Evolutionary conservation across 2,797 vertebrate species (phyloP), one percentile per base, ranked within the genome.

Genomic region (Todus mexicanus): DNA sequence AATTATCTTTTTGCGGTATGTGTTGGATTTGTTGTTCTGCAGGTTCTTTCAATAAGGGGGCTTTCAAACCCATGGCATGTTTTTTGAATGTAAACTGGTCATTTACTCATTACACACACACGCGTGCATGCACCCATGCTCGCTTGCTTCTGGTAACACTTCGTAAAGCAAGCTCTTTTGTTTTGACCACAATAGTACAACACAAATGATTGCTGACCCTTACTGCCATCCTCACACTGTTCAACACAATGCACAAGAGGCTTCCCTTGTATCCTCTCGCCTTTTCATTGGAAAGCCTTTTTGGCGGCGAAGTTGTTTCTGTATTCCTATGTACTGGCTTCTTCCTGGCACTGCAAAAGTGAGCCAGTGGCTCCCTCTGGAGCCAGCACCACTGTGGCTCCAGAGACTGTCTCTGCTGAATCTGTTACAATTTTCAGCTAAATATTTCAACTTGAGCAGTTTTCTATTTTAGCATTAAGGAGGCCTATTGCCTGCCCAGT

Each of bases 301-400:
- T 56, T 59, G 59, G 42, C 42, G 37, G 25, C 9, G 5, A 48
- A 75, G 53, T 23, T 63, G 75, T 71, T 10, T 42, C 63, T 33
- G 57, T 3, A 84, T 66, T 22, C 29, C n/a, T 69, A 13, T 15
- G 21, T 7, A 7, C 48, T 27, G 78, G 83, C 19, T 33, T 86
- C 73, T 78, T n/a, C 33, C 82, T 92, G 90, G 60, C 71, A 45
- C 87, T 20, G 59, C 86, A 97, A 97, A 96, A 70, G 50, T 72
- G 6, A 94, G 96, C 21, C 74, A 53, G 94, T 75, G 92, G 94
- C 97, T 94, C 97, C 97, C 96, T 95, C 96, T 97, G 95, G 96
- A 96, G 97, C 83, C 93, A 57, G 84, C 60, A 73, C 31, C 40
- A 1, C 51, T 37, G 27, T 72, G 80, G 43, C 92, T 93, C 81